These are phyloP conservation scores for Ceyx melanurus DNA, from an alignment of 2,113 vertebrate species.

Conservation along the genomic window DNA sequence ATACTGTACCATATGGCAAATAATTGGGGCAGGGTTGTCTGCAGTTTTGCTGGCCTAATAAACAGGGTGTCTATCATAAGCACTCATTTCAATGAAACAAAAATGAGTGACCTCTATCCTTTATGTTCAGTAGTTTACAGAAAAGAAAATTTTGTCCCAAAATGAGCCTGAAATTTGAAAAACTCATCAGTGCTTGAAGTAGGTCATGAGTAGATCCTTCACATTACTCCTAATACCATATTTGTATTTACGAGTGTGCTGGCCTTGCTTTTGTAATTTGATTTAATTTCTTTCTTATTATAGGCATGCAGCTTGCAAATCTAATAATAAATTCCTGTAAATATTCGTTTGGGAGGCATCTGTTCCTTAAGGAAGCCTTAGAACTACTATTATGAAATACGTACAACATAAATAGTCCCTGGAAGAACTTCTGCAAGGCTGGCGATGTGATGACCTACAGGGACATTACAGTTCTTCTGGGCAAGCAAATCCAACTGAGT, in stretches of 20 bases:
- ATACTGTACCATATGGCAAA: background rate
- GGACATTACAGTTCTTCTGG: background rate
- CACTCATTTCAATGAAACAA: background rate
- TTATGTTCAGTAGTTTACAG: background rate
- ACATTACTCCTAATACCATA: background rate
- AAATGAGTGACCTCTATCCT: background rate
- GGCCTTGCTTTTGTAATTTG: background rate
- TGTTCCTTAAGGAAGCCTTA: background rate
- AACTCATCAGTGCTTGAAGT: background rate
- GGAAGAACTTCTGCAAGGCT: background rate
- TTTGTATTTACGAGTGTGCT: background rate
- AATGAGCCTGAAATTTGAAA: background rate
- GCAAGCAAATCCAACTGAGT: background rate
- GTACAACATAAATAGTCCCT: background rate
- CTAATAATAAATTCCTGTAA: conserved; percentile 31
- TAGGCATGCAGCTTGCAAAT: background rate
- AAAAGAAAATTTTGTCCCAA: background rate
- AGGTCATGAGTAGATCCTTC: background rate
- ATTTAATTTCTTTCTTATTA: conserved; percentile 6
- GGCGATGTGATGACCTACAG: background rate
- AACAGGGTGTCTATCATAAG: background rate
- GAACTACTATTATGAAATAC: background rate
- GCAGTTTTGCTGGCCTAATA: background rate
- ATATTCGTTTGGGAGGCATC: background rate
- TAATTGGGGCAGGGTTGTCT: background rate